Conservation (phyloP, 2,888 invertebrate genomes). For the Orthosia gracilis region DNA sequence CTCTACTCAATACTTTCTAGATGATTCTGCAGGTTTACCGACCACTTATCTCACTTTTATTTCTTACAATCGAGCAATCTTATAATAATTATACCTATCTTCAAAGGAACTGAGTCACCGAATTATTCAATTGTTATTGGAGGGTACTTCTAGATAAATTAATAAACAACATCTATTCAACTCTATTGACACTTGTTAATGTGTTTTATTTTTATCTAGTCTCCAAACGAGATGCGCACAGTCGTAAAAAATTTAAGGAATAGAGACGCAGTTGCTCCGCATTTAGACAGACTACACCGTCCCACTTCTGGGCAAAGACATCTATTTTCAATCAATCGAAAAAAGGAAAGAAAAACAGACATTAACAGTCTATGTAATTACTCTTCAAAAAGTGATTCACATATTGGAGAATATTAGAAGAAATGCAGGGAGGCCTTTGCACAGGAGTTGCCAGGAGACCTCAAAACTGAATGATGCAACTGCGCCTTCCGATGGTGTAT, state of each 20-base stretch:
- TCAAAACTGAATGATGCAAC: background rate
- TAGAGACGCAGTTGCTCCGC: too few relatives aligned
- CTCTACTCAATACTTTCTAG: background rate
- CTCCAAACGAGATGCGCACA: background rate
- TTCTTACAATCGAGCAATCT: conserved; percentile 9
- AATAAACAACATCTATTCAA: conserved; percentile 18
- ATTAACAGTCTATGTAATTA: too few relatives aligned
- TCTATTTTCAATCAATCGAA: too few relatives aligned
- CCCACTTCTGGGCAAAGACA: too few relatives aligned
- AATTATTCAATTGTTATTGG: conserved; percentile 45
- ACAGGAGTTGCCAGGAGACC: background rate
- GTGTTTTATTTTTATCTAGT: conserved; percentile 14
- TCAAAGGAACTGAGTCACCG: conserved; percentile 34
- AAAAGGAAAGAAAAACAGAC: too few relatives aligned
- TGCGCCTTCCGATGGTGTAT: background rate
- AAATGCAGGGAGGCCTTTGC: background rate
- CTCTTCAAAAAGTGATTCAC: too few relatives aligned
- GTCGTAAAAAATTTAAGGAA: background rate
- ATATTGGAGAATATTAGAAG: background rate
- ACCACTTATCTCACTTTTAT: conserved; percentile 34
- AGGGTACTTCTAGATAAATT: conserved; percentile 27
- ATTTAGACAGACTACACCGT: too few relatives aligned
- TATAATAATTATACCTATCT: conserved; percentile 20
- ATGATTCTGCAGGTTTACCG: background rate
- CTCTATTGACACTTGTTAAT: conserved; percentile 7